A percentile compares a stretch with the other conserved stretches of the same genome.
Conservation (phyloP, 2,888 invertebrate species). For the Stratiomys singularior region DNA sequence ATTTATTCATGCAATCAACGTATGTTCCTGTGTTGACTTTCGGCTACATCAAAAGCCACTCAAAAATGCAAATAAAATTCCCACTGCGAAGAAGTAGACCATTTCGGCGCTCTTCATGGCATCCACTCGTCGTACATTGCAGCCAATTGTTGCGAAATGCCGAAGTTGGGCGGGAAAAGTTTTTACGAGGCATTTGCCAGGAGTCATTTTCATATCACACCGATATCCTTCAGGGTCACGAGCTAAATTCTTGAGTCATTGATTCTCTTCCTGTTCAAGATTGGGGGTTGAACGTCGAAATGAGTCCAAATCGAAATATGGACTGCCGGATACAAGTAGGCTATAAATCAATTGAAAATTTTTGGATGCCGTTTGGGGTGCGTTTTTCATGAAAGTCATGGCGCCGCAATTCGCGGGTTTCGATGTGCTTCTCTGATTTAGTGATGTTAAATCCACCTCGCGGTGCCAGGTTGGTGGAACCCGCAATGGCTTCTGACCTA, state of each 20-base stretch:
- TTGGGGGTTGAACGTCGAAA: neutral
- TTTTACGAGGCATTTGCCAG: no score
- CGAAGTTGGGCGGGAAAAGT: no score
- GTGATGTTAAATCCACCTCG: neutral
- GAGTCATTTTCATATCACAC: neutral
- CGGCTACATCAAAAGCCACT: slow-evolving; percentile 19
- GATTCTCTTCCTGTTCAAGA: neutral
- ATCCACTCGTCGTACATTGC: neutral
- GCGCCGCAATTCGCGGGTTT: slow-evolving; percentile 16
- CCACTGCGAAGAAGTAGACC: neutral
- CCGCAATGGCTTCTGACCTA: slow-evolving; percentile 10
- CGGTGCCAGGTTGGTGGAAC: neutral
- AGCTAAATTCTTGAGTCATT: neutral
- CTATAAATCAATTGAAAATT: neutral
- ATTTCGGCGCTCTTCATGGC: neutral
- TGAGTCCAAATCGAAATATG: neutral
- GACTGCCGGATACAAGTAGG: neutral
- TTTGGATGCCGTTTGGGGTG: neutral
- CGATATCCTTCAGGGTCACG: slow-evolving; percentile 16
- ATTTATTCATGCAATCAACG: slow-evolving; percentile 21
- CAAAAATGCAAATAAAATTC: slow-evolving; percentile 12
- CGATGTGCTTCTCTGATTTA: neutral
- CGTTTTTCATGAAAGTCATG: neutral
- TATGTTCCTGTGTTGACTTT: slow-evolving; percentile 1
- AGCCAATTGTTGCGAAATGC: no score